Evolutionary conservation across 2,113 vertebrate species (phyloP), one percentile per base, ranked within the genome.

Genomic region (Perccottus glenii): DNA sequence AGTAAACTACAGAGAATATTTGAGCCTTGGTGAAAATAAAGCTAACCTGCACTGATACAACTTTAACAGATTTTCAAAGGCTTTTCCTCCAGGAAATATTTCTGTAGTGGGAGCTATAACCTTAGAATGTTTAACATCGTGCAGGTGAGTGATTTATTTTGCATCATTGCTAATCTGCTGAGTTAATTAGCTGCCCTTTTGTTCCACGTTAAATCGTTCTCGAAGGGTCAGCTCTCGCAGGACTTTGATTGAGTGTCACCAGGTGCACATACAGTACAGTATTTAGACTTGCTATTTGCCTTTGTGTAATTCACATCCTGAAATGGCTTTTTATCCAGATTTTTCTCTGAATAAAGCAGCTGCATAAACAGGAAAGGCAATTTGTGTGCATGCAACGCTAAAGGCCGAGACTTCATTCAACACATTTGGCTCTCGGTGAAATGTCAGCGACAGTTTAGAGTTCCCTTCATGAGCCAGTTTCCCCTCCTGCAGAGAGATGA

Each of bases 311-410:
- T 83, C 62, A 67, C 75, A 74, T 82, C 74, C 64, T 70, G 57
- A 66, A 72, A 86, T 43, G 45, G 62, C 70, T 73, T 74, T 86
- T 84, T 67, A 86, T 87, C 79, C 84, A 73, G 81, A 83, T 77
- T 80, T 79, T 70, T 67, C 53, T 67, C 45, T 0, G 49, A 70
- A 82, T 82, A 75, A 82, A 80, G 78, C 89, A 90, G 89, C 87
- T 90, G 89, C 80, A 44, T 50, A 88, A 90, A 90, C 87, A 90
- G 83, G 83, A 85, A 84, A 81, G 74, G 75, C 75, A 66, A 87
- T 89, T 86, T 89, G 81, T 14, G 77, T 73, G 81, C 74, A 86
- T 82, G 84, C 48, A 38, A 83, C 14, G 60, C 79, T 62, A 68
- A 80, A 74, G 57, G 6, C 79, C 62, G 9, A 51, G 60, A 60